Base-by-base conservation (phyloP, 2,797 vertebrate genomes). In the Cuculus canorus region DNA sequence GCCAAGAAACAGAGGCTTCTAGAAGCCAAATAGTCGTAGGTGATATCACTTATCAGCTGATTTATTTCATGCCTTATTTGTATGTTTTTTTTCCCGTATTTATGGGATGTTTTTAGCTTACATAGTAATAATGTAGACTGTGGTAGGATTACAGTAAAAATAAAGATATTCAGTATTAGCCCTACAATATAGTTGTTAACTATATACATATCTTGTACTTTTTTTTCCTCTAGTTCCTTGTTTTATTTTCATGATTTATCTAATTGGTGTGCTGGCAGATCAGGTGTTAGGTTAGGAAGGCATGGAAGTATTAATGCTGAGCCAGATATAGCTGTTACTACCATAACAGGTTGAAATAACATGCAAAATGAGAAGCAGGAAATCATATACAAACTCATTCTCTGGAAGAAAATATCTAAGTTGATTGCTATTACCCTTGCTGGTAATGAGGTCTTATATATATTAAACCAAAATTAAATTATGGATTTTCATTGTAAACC, bases 221-320 rank as follows among this genome's bases (percentile, higher is more conserved):
- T 21, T 15, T 33, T 76, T 27, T 6, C 4, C 66, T 82, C 70
- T 73, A 39, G 3, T 33, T 90, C 28, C n/a, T 91, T 10, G 23
- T 48, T 11, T 76, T 79, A 45, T 71, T 73, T 93, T 90, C 83
- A 45, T 33, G 5, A n/a, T 84, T 95, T 81, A 75, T 37, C 39
- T 61, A 47, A 64, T 30, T 57, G 4, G 2, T 85, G 28, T 73
- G 14, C 53, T 80, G 45, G 24, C 10, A 6, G 37, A 27, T 52
- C 27, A 50, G 50, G 30, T 33, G 30, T 72, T 56, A 54, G 28
- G 43, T 23, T 48, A 79, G 30, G 37, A 86, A 61, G 43, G 17
- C 33, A 73, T 22, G 52, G 39, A 37, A n/a, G 39, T 17, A 81
- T 22, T 78, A 82, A 84, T 54, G 41, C 30, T 47, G 35, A 70